Base-by-base conservation (phyloP, 2,113 vertebrate species). In the Electrona antarctica region DNA sequence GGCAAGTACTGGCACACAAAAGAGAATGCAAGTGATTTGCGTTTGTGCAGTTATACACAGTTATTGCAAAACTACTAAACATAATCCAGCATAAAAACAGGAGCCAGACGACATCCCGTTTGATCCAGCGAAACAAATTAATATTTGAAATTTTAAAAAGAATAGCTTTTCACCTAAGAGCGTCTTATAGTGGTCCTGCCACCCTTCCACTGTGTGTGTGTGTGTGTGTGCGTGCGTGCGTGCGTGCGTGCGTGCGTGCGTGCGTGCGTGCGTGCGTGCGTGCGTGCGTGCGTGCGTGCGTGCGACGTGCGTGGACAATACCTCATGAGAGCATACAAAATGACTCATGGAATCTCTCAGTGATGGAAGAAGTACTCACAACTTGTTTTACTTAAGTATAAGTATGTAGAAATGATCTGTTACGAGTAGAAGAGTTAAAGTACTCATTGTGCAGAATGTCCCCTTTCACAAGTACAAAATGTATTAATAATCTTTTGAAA, bases 111-210 rank as follows among this genome's bases (percentile, higher is more conserved):
- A 64, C 74, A 77, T 80, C 69, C 73, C 67, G 80, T 86, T 71
- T 70, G 64, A 75, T 86, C 61, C 74, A 87, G 51, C 5, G 85
- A 86, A 87, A 86, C 68, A 70, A 83, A 86, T 71, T 73, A 63
- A 86, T 76, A 85, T 85, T 68, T 75, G 60, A 47, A 63, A 85
- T 85, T 68, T 75, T 57, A 47, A 63, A 77, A 77, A 82, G 73
- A 89, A 89, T 85, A 85, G 78, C 71, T 77, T 76, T 85, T 89
- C 83, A 89, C 54, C 69, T 76, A 82, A 86, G 68, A 67, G 62
- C 41, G 12, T 74, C 74, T 73, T 82, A 80, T 71, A 4, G 64
- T 74, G 66, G 28, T 78, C 77, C 73, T 79, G 28, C 29, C n/a
- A 54, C 15, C 1, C 2, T 21, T 21, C 2, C 2, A 21, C 21